Percentiles rank a stretch among this genome's conserved stretches.
Evolutionary conservation across 2,888 invertebrate species (phyloP).

Genomic region (Drosophila limbata): DNA sequence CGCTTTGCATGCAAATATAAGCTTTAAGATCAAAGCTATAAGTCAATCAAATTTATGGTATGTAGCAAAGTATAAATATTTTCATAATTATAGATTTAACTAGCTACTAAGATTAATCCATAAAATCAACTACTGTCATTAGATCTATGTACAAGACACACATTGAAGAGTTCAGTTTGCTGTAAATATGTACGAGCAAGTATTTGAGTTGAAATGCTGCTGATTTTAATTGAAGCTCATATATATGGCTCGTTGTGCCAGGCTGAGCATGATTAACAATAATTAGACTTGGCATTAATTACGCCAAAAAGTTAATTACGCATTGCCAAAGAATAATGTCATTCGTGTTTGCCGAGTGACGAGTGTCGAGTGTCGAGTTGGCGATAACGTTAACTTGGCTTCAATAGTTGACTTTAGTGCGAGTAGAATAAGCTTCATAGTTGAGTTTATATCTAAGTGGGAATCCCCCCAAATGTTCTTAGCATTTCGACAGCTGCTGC

Average conservation of each 20-base stretch:
- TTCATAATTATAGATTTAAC: background rate
- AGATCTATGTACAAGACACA: background rate
- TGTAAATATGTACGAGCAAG: conserved; percentile 22
- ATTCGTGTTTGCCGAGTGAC: conserved; percentile 42
- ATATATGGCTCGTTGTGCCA: conserved; percentile 70
- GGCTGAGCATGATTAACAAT: conserved; percentile 84
- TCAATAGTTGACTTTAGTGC: conserved; percentile 17
- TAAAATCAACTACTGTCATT: conserved; percentile 35
- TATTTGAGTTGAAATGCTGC: conserved; percentile 55
- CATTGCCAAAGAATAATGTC: conserved; percentile 62
- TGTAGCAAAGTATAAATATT: background rate
- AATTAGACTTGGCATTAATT: conserved; percentile 85
- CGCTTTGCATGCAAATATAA: no score
- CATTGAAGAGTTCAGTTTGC: no score
- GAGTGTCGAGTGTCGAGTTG: conserved; percentile 39
- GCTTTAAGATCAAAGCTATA: no score
- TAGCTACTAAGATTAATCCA: background rate
- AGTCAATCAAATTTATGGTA: background rate
- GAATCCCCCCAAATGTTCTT: background rate
- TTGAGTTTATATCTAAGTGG: background rate
- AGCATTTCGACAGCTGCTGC: conserved; percentile 20
- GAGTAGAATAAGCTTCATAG: conserved; percentile 5
- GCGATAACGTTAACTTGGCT: conserved; percentile 31
- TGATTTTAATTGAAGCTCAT: conserved; percentile 82
- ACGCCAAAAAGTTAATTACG: conserved; percentile 84